These are phyloP conservation scores for Vanacampus margaritifer DNA, from an alignment of 2,113 vertebrate species.

Conservation along the genomic window DNA sequence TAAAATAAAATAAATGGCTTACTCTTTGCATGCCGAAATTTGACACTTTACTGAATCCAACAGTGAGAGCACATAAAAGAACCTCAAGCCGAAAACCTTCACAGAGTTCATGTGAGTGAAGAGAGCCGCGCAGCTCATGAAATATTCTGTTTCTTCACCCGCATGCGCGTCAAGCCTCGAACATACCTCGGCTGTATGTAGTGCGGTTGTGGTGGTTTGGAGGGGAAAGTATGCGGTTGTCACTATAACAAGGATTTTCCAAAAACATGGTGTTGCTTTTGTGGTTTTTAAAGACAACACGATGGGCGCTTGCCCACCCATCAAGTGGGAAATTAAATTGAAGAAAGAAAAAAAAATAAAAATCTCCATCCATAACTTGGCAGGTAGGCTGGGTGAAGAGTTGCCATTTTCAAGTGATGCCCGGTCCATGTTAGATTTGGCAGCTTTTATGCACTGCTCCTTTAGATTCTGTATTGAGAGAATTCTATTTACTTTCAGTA, in stretches of 20 bases:
- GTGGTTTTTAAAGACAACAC: not conserved
- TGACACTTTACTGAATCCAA: slow-evolving; percentile 47
- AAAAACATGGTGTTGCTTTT: not conserved
- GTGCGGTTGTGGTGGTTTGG: slow-evolving; percentile 3
- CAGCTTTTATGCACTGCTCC: too few relatives aligned
- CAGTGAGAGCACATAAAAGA: slow-evolving; percentile 48
- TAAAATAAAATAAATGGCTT: not conserved
- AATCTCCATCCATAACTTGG: too few relatives aligned
- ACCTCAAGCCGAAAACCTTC: slow-evolving; percentile 40
- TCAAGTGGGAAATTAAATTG: too few relatives aligned
- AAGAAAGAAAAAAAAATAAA: too few relatives aligned
- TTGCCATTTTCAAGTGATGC: too few relatives aligned
- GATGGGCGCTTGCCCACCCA: too few relatives aligned
- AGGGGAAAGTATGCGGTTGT: slow-evolving; percentile 8
- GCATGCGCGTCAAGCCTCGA: slow-evolving; percentile 38
- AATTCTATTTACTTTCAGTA: slow-evolving; percentile 69
- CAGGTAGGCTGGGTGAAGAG: too few relatives aligned
- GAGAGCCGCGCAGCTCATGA: slow-evolving; percentile 50
- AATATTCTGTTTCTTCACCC: slow-evolving; percentile 52
- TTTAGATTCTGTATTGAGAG: slow-evolving; percentile 1
- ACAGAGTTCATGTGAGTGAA: slow-evolving; percentile 42
- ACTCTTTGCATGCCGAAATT: slow-evolving; percentile 16
- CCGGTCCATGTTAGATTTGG: too few relatives aligned
- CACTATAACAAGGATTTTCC: not conserved
- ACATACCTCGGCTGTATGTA: slow-evolving; percentile 29